Evolutionary conservation across 2,888 invertebrate species (phyloP), one percentile per base, ranked within the genome.

Genomic region (Prionchulus punctatus): DNA sequence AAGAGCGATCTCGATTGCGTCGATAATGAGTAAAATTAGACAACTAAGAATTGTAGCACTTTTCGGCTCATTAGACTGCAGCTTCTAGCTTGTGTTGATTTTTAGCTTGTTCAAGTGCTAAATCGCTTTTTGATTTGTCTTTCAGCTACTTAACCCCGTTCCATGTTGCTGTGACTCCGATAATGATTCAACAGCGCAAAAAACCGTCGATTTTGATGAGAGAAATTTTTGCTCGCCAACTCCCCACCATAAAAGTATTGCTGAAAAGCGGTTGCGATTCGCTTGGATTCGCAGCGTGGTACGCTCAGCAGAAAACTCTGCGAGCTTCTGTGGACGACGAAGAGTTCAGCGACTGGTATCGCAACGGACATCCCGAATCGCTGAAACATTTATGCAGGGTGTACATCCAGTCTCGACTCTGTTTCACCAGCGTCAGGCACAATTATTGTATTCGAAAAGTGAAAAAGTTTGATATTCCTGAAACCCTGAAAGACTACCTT

Each of bases 241-340:
- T 60, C 15, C 60, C 61, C 18, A 57, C 61, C 28, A 60, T 62
- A 25, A 23, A 55, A 53, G 30, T 54, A 15, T 62, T 73, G 60
- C 69, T 67, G 59, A 61, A 65, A 53, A 67, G 70, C 30, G 69
- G 71, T 54, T 71, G 72, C 62, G 73, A 73, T 63, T 71, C 72
- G 70, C 23, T 45, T 12, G 47, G 47, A 12, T 45, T 45, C 23
- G 47, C 47, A 7, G 23, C n/a, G 15, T 45, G 47, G 47, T 45
- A 21, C 7, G 23, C 7, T 7, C n/a, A 45, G 7, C 36, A 36
- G 36, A 36, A 36, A n/a, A 45, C 7, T 45, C 25, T 53, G 15
- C n/a, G 21, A 3, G 59, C 69, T 51, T 62, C 68, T 30, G 56
- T 57, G 47, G 54, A 36, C 52, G 67, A 69, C 54, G 66, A 66